Evolutionary conservation across 2,113 vertebrate species (phyloP).

Genomic region (Charadrius vociferus): DNA sequence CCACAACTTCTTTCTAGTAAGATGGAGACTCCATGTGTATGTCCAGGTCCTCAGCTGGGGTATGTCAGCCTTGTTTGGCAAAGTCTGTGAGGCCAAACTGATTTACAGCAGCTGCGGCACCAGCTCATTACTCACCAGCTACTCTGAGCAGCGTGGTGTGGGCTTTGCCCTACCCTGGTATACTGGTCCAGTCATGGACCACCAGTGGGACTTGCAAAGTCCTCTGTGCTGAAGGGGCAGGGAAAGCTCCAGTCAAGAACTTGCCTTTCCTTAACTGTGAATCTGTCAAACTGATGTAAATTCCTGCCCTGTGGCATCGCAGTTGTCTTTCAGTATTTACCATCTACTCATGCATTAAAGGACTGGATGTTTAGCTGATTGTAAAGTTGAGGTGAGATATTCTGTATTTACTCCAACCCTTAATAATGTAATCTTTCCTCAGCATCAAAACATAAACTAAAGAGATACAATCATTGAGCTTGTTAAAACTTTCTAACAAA

Average conservation of each 20-base stretch:
- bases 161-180: neutral
- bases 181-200: neutral
- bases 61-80: neutral
- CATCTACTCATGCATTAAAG: neutral
- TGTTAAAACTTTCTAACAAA: conserved; percentile 12
- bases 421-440: neutral
- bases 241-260: neutral
- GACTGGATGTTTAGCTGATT: neutral
- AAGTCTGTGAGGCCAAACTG: neutral
- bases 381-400: neutral
- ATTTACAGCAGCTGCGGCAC: neutral
- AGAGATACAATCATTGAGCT: neutral
- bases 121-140: neutral
- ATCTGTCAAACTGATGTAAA: neutral
- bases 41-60: neutral
- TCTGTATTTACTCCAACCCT: neutral
- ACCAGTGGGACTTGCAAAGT: neutral
- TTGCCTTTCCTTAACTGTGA: neutral
- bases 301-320: neutral
- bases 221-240: neutral
- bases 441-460: neutral
- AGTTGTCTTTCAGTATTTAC: neutral
- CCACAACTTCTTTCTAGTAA: neutral
- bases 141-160: neutral
- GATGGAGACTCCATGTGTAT: rapidly evolving